Evolutionary conservation across 1,140 invertebrate genomes (phyloP), one percentile per base, ranked within the genome.

Genomic region (Eufriesea mexicana): DNA sequence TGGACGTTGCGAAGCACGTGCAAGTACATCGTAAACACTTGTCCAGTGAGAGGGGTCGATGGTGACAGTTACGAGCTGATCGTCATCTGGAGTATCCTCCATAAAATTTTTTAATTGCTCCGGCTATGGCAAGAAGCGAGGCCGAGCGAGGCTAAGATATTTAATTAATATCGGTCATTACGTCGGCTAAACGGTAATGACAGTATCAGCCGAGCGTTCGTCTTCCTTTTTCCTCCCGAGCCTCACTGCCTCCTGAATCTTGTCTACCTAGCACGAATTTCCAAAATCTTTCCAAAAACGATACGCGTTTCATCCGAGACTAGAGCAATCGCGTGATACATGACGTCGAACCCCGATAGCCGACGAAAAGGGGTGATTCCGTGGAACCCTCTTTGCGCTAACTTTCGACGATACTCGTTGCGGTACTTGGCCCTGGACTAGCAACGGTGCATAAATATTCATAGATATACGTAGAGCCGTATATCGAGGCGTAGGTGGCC

Each of bases 371-470:
- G 77, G 70, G 28, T 83, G 85, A 81, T 59, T 80, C 55, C 47
- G n/a, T 75, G 49, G 84, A 74, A 28, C 71, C 74, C 59, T 70
- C 47, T 23, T 57, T 18, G 51, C 54, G 49, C 42, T 47, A 79
- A 59, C n/a, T 70, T 74, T 81, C 51, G 71, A 54, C 42, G 59
- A 54, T 57, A 57, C 66, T 45, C 81, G 75, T 76, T 42, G 68
- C 57, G 62, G 81, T 51, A 51, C 67, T 45, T 54, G 78, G 72
- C 74, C 87, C 87, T 89, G 82, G 90, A 90, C 90, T 89, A 89
- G 84, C 47, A 61, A 49, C 59, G 73, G 1, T 35, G 71, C 85
- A 92, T 92, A 92, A 92, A 92, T 92, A 92, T 92, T 92, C 91
- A 92, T 92, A 85, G 87, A 55, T 82, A 71, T 67, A 35, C 35